Conservation (phyloP, 2,888 invertebrate genomes). For the Dasysyrphus tricinctus region DNA sequence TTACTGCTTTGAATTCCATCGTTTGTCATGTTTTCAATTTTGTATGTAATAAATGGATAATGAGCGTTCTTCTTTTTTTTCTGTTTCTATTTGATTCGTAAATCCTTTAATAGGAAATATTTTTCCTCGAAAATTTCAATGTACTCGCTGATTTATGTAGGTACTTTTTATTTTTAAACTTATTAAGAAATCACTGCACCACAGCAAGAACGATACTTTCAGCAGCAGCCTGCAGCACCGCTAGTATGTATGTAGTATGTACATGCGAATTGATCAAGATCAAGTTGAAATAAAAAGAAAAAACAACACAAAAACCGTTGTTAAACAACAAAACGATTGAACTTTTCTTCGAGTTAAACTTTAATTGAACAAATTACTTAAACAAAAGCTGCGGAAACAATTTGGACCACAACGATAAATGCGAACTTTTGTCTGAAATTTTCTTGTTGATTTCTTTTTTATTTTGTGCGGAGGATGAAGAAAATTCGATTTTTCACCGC, state of each 20-base stretch:
- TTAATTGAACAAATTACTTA: background rate
- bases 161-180: slow-evolving; percentile 73
- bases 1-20: slow-evolving; percentile 71
- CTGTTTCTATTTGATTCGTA: background rate
- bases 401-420: slow-evolving; percentile 3
- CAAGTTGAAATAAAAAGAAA: slow-evolving; percentile 22
- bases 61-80: background rate
- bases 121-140: slow-evolving; percentile 42
- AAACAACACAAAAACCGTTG: slow-evolving; percentile 61
- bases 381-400: background rate
- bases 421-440: slow-evolving; percentile 2
- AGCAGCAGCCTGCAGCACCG: slow-evolving; percentile 12
- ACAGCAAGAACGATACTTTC: slow-evolving; percentile 54
- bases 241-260: slow-evolving; percentile 47
- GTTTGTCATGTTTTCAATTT: slow-evolving; percentile 62
- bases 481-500: slow-evolving; percentile 74
- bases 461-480: slow-evolving; percentile 57
- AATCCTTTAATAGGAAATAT: slow-evolving; percentile 23
- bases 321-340: slow-evolving; percentile 60
- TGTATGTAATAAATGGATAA: background rate
- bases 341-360: slow-evolving; percentile 23
- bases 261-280: slow-evolving; percentile 38
- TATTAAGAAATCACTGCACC: slow-evolving; percentile 57
- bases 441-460: slow-evolving; percentile 32
- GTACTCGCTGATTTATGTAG: slow-evolving; percentile 34